phyloP scores from a whole-genome alignment of 2,113 vertebrate genomes.

The Tragelaphus buxtoni region DNA sequence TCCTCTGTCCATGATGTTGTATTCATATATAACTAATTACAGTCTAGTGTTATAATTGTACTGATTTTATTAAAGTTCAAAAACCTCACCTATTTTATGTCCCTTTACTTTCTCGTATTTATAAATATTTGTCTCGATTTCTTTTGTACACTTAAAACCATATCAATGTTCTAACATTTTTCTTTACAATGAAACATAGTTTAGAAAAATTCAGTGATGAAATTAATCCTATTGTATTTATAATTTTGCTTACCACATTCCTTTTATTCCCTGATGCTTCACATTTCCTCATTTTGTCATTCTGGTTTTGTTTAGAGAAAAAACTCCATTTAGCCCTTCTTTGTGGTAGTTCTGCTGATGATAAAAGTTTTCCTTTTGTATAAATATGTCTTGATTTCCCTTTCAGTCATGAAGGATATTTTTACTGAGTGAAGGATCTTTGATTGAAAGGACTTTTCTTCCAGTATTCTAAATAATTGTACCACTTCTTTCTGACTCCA shows the following conservation, averaged over 20 bases:
- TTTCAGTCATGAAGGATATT: background rate
- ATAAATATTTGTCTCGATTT: background rate
- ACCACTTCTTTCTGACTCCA: background rate
- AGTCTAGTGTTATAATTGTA: background rate
- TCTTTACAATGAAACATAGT: background rate
- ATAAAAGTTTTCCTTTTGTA: background rate
- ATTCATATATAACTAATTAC: background rate
- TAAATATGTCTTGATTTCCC: background rate
- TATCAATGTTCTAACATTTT: background rate
- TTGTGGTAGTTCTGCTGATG: background rate
- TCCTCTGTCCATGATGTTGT: background rate
- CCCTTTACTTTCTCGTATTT: background rate
- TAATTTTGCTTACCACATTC: background rate
- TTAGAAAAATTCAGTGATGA: background rate
- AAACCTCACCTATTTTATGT: background rate
- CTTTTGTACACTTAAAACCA: background rate
- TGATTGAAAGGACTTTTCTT: background rate
- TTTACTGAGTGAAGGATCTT: background rate
- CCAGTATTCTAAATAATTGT: background rate
- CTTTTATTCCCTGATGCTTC: background rate
- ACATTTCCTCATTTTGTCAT: background rate
- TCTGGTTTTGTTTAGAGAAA: background rate
- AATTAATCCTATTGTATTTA: background rate
- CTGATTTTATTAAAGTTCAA: background rate
- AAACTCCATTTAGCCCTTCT: background rate